These are phyloP conservation scores for Lasioglossum leucozonium DNA, from an alignment of 2,888 invertebrate genomes.

Conservation along the genomic window DNA sequence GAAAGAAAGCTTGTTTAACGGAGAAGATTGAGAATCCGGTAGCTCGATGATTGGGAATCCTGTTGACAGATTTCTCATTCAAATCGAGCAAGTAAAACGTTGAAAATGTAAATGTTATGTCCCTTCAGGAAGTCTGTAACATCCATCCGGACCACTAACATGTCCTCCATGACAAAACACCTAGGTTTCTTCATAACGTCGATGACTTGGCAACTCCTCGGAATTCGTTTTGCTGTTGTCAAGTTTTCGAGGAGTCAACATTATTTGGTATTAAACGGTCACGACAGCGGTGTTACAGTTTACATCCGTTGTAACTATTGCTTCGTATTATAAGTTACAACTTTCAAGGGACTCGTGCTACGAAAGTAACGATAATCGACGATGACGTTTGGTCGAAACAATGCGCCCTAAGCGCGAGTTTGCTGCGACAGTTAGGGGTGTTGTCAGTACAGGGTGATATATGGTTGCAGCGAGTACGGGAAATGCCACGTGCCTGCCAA, in stretches of 20 bases:
- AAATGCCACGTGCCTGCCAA: conserved; percentile 79
- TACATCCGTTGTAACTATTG: background rate
- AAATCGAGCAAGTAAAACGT: background rate
- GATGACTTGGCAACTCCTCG: conserved; percentile 23
- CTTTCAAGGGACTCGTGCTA: background rate
- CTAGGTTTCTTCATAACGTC: background rate
- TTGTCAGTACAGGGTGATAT: conserved; percentile 80
- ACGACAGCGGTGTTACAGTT: background rate
- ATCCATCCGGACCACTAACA: background rate
- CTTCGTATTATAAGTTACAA: background rate
- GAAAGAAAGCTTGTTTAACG: too few relatives aligned
- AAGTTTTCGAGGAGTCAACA: background rate
- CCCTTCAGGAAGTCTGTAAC: background rate
- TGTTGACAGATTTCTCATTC: background rate
- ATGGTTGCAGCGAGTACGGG: conserved; percentile 77
- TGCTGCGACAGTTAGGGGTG: conserved; percentile 72
- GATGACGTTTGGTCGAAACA: conserved; percentile 80
- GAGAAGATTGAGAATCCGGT: too few relatives aligned
- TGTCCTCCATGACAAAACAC: background rate
- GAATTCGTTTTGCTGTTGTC: conserved; percentile 1
- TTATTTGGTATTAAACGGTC: background rate
- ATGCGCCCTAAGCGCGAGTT: conserved; percentile 74
- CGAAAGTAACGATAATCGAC: conserved; percentile 74
- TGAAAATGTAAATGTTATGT: background rate
- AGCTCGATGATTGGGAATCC: too few relatives aligned